Evolutionary conservation across 2,888 invertebrate genomes (phyloP), one percentile per base, ranked within the genome.

Genomic region (Nowickia ferox): DNA sequence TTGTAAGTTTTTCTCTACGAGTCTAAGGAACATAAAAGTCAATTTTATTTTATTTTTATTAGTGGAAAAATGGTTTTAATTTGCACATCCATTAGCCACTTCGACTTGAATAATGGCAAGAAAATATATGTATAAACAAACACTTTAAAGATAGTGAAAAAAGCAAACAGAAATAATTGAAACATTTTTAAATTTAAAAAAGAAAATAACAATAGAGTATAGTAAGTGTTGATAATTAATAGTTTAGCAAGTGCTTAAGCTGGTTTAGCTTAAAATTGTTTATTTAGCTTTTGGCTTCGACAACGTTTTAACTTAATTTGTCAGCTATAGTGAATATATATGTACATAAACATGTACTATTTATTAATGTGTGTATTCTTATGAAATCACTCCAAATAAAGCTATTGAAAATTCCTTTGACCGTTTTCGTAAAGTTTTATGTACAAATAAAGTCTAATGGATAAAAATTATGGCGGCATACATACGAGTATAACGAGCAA

Each of bases 191-290:
- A 53, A 65, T 55, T 30, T 10, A 15, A 30, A 63, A 30, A 30
- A 6, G 30, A 30, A 30, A 30, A 30, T 5, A 30, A 30, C 0
- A 74, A 17, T 53, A 30, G 40, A 53, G 38, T 63, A n/a, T n/a
- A n/a, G 30, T 66, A 65, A 38, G 51, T 4, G 40, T 44, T 63
- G 38, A 68, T 68, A 66, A 78, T 78, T 75, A 55, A 79, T 53
- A 69, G 74, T 51, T 77, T 51, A 81, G 55, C 79, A 72, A 72
- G 46, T 68, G 61, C 46, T 74, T 74, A 77, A 81, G 48, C 53
- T 40, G 59, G 75, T 79, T 79, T 71, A 68, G 40, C 65, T 51
- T 17, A 42, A 44, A 30, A 59, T 71, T 48, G 22, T 65, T 15
- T 48, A 30, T 68, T 46, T 22, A 55, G 8, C 38, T 71, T 30